Evolutionary conservation across 1,140 invertebrate genomes (phyloP), one percentile per base, ranked within the genome.

Genomic region (Dryas iulia): DNA sequence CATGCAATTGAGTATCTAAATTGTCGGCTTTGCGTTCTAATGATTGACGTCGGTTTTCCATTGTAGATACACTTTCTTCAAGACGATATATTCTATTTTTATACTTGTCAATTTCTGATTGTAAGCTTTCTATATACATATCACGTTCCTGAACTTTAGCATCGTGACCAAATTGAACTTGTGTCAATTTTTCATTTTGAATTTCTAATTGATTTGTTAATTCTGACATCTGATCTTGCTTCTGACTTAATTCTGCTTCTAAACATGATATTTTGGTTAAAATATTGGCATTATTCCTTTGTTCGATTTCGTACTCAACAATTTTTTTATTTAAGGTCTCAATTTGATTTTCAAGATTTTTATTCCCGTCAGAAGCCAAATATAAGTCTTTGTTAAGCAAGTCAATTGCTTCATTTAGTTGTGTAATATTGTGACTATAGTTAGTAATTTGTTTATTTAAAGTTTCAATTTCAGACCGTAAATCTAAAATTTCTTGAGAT

Each of bases 101-200:
- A 28, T 94, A 94, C 64, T 94, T 94, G 0, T 82, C 83, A n/a
- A 95, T 87, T 72, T 96, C 95, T 14, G 92, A 87, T 74, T 96
- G 94, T 52, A 96, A 88, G 59, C 93, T 94, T 82, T 96, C 95
- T 52, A 96, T 94, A 71, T 95, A 95, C 8, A 95, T 92, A 74
- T 96, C 95, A 58, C 95, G 86, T 83, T 96, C 95, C 79, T 96
- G 94, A 21, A 96, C 79, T 85, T 96, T 96, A 3, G 94, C 94
- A 59, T 95, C 89, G 82, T 92, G 83, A 2, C 87, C 89, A 83
- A 79, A 87, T 65, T 86, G 83, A 57, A 84, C 72, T 74, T 91
- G 86, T 47, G 66, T 84, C 59, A 87, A 76, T 62, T 78, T 78
- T 74, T 85, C 77, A 47, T 87, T 81, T 10, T 86, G 60, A 61